Conservation (phyloP, 2,888 invertebrate species). For the Busseola fusca region DNA sequence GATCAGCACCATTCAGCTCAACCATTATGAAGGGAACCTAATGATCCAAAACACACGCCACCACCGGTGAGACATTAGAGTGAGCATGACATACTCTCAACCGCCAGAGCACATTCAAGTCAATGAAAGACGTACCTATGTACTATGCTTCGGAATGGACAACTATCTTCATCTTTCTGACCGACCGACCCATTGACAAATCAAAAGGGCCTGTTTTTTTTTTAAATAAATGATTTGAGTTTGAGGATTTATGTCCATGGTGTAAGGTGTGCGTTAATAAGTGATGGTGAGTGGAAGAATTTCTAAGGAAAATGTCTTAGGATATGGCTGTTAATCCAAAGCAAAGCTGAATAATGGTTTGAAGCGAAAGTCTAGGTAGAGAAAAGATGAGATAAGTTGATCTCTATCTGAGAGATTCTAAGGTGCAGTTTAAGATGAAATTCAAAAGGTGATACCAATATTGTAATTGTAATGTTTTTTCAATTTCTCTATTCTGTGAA, state of each 20-base stretch:
- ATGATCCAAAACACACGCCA: no score
- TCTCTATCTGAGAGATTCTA: background rate
- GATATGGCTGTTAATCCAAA: conserved; percentile 11
- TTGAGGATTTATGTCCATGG: background rate
- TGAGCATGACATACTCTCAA: no score
- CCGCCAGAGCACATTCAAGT: no score
- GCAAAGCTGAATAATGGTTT: conserved; percentile 20
- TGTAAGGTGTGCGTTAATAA: background rate
- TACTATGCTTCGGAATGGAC: no score
- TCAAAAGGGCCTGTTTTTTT: no score
- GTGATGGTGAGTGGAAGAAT: background rate
- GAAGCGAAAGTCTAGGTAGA: conserved; percentile 2
- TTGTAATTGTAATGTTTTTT: background rate
- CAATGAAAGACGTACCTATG: no score
- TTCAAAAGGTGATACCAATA: background rate
- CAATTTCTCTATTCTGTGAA: conserved; percentile 1
- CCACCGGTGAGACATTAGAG: no score
- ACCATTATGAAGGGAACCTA: no score
- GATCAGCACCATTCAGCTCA: no score
- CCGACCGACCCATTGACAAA: no score
- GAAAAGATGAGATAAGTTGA: background rate
- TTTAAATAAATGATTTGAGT: no score
- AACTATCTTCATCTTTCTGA: no score
- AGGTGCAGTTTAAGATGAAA: conserved; percentile 7
- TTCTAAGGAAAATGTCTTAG: conserved; percentile 18